A percentile compares a stretch with the other conserved stretches of the same genome.
Conservation (phyloP, 2,888 invertebrate species). For the Malthinus seriepunctatus region DNA sequence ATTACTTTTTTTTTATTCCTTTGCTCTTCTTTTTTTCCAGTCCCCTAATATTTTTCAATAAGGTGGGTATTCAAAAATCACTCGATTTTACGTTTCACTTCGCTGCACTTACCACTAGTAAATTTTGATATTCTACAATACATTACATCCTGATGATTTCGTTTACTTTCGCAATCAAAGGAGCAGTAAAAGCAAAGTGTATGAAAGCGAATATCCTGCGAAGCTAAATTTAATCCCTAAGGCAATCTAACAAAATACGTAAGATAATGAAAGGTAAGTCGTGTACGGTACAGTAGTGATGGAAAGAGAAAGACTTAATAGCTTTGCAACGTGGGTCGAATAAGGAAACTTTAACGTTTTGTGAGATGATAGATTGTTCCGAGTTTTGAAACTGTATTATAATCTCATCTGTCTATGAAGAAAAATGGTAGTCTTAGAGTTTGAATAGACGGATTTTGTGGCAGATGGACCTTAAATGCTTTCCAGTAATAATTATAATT, state of each 20-base stretch:
- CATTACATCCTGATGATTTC: constrained; percentile 27
- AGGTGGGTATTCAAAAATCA: too few species aligned
- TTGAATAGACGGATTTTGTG: constrained; percentile 24
- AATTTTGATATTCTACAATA: constrained; percentile 17
- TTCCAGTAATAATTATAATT: constrained; percentile 36
- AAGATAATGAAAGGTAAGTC: constrained; percentile 34
- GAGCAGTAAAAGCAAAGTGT: constrained; percentile 26
- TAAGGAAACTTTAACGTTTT: constrained; percentile 40
- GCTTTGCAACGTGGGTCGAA: constrained; percentile 41
- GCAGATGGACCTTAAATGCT: constrained; percentile 30
- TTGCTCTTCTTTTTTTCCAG: too few species aligned
- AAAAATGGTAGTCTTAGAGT: constrained; percentile 33
- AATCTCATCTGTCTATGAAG: constrained; percentile 40
- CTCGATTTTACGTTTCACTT: too few species aligned
- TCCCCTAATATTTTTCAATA: too few species aligned
- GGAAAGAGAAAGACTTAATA: constrained; percentile 36
- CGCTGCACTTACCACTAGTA: background rate
- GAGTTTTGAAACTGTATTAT: constrained; percentile 44
- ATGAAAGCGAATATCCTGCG: constrained; percentile 29
- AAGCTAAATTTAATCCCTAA: constrained; percentile 30
- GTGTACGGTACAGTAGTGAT: constrained; percentile 30
- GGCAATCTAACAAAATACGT: constrained; percentile 33
- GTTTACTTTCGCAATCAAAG: constrained; percentile 29
- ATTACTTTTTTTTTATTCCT: too few species aligned
- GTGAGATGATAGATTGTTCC: constrained; percentile 42